Percentiles rank a stretch among this genome's conserved stretches.
These are phyloP conservation scores for Adineta ricciae DNA, from an alignment of 2,888 invertebrate species.

Conservation along the genomic window DNA sequence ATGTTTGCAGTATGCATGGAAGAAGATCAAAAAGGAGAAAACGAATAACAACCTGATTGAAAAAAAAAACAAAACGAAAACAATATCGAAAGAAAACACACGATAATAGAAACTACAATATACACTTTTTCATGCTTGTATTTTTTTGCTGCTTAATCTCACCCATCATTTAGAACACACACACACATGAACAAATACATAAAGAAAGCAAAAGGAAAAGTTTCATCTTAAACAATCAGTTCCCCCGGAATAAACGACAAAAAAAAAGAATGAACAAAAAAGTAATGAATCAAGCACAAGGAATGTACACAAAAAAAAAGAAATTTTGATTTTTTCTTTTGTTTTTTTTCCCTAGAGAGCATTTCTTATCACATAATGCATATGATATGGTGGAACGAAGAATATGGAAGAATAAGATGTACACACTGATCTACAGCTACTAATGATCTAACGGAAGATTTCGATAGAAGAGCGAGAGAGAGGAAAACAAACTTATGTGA, in stretches of 20 bases:
- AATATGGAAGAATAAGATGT: not conserved
- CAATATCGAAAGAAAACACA: not conserved
- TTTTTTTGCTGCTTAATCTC: not conserved
- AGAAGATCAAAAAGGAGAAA: not conserved
- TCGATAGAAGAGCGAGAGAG: not conserved
- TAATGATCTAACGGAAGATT: not conserved
- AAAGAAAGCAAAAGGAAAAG: not conserved
- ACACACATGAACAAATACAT: not conserved
- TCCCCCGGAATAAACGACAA: no score
- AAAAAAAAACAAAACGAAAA: not conserved
- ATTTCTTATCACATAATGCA: not conserved
- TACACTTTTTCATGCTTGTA: not conserved
- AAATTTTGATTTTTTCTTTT: not conserved
- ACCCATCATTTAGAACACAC: not conserved
- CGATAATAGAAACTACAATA: not conserved
- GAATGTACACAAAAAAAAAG: not conserved
- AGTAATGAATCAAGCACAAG: not conserved
- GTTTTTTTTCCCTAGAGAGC: not conserved
- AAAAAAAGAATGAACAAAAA: not conserved
- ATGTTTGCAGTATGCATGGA: not conserved
- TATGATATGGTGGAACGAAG: not conserved
- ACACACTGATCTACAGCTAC: conserved; percentile 5
- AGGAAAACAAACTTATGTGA: not conserved
- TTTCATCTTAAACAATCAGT: not conserved
- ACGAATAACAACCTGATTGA: not conserved